phyloP scores from a whole-genome alignment of 1,140 invertebrate species.

The Tetramorium parvispinum region DNA sequence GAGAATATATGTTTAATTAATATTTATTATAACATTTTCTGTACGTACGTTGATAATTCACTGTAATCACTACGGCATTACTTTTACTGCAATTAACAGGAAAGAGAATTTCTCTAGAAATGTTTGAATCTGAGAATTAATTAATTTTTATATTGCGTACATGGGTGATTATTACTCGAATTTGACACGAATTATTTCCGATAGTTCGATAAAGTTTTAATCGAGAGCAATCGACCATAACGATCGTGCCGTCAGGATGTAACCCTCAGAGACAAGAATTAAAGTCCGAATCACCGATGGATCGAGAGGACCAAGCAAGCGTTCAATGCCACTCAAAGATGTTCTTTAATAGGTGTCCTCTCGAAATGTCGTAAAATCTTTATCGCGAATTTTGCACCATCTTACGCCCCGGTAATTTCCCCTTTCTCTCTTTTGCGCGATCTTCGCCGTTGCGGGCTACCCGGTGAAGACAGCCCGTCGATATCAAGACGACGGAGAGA shows the following conservation, averaged over 20 bases:
- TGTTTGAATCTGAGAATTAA: background rate
- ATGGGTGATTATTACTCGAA: slow-evolving; percentile 20
- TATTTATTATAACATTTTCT: background rate
- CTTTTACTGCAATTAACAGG: background rate
- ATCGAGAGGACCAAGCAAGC: slow-evolving; percentile 14
- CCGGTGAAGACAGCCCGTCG: slow-evolving; percentile 26
- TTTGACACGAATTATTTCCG: slow-evolving; percentile 6
- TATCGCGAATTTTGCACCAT: slow-evolving; percentile 55
- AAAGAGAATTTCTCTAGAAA: background rate
- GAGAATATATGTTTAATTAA: background rate
- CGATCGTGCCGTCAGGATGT: background rate
- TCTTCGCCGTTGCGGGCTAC: slow-evolving; percentile 7
- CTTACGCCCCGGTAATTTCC: background rate
- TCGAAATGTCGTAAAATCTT: slow-evolving; percentile 78
- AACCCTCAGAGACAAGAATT: slow-evolving; percentile 5
- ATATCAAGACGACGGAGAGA: slow-evolving; percentile 19
- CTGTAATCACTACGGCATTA: background rate
- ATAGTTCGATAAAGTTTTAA: slow-evolving; percentile 39
- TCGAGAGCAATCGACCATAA: slow-evolving; percentile 30
- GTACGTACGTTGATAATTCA: background rate
- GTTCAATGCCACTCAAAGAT: slow-evolving; percentile 61
- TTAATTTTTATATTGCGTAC: slow-evolving; percentile 22
- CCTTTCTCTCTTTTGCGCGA: slow-evolving; percentile 12
- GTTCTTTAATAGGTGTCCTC: slow-evolving; percentile 70
- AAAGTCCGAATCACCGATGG: slow-evolving; percentile 2